Evolutionary conservation across 2,888 invertebrate genomes (phyloP), one percentile per base, ranked within the genome.

Genomic region (Coleophora flavipennella): DNA sequence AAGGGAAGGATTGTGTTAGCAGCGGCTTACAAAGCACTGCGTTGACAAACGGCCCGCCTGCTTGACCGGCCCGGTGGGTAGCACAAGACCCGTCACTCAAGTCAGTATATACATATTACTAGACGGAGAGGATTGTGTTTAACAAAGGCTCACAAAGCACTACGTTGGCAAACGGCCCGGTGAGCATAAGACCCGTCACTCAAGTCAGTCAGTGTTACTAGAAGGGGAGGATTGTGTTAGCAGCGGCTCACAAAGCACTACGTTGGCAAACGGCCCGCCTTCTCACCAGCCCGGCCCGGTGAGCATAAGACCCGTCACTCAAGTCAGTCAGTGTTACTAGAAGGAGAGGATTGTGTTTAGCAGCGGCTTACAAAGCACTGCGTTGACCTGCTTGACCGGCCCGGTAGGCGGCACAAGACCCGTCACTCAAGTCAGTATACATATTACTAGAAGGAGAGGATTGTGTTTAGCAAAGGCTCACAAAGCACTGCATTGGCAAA

Each of bases 221-320:
- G 90, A 90, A 71, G 89, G 87, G 54, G 91, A 91, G 87, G 90
- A 90, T 87, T 90, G 89, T 87, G 90, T 91, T 90, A 91, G 90
- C 90, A 88, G 86, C 87, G 88, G 87, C 67, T 87, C 86, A 51
- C 84, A 86, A 67, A 77, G 74, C 64, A 76, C 76, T 59, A 73
- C 57, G 49, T 55, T 72, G 57, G 74, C 71, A 62, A 78, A 72
- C 72, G 70, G 67, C 66, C 67, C 59, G 39, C 75, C 76, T 55
- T 74, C 75, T 46, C 74, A 77, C 26, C 51, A 74, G 39, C 71
- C 78, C 55, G 75, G 75, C 41, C 66, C 73, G 14, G 63, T 59
- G 48, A 56, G 67, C 49, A 43, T 67, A 42, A 66, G 83, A 4
- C 78, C 75, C 43, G 64, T 66, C 49, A 73, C 74, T n/a, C 83